Base-by-base conservation (phyloP, 2,888 invertebrate species). In the Mimumesa dahlbomi region DNA sequence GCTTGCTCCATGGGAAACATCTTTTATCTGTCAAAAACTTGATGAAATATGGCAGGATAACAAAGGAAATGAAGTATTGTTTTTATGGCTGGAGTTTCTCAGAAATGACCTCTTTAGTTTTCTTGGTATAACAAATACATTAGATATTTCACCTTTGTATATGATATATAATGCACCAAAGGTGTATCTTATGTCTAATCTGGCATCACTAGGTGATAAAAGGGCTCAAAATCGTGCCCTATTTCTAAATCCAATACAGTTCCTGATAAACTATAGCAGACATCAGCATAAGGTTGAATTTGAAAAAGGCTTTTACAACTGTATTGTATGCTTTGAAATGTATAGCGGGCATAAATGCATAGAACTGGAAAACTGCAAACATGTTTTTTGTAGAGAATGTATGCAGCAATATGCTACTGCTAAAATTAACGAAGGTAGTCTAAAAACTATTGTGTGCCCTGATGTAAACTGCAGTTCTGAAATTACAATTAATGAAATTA, bases 31-130 rank as follows among this genome's bases (percentile, higher is more conserved):
- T 45, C 73, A 80, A 45, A 73, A 76, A 48, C 77, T 87, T 4
- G 84, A 87, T 52, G 79, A 84, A n/a, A 54, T 87, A n/a, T 86
- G 84, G 83, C 0, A 56, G 5, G 52, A 76, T 2, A 82, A 85
- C 34, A 3, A 46, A n/a, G 77, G 73, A 2, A 67, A 52, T n/a
- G 85, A 86, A 70, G 81, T 87, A 22, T 69, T 87, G 1, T 86
- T 79, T 29, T 52, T 76, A 0, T 86, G 86, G 86, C 31, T 79
- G 2, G 70, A 81, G 16, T 87, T 85, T 63, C 64, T 87, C 6
- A 82, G 73, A 38, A 62, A 73, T 25, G 77, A 82, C 19, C 14
- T 82, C 1, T 61, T 84, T 1, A 22, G 19, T 31, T 85, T 71
- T 49, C 49, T 87, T 5, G 53, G 75, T 4, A 67, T 82, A 22